A percentile compares a stretch with the other conserved stretches of the same genome.
Evolutionary conservation across 2,888 invertebrate species (phyloP).

Genomic region (Ditylenchus weischeri): DNA sequence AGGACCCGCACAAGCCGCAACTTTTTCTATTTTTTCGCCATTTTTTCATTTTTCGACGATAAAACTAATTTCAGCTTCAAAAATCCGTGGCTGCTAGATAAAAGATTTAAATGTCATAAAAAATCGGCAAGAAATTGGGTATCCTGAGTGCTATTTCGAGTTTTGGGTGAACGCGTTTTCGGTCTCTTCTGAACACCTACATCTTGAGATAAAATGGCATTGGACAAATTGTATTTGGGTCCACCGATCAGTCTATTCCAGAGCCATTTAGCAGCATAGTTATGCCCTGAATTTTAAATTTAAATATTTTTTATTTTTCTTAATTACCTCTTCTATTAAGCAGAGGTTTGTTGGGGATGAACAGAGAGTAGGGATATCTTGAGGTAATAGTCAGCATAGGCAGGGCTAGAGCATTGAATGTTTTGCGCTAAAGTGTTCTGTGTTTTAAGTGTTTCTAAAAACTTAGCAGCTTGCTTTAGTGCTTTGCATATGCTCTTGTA

Average conservation of each 20-base stretch:
- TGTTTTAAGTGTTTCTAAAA: background rate
- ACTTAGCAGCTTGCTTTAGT: conserved; percentile 19
- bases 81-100: too few species aligned
- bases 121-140: too few species aligned
- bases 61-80: too few species aligned
- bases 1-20: too few species aligned
- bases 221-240: conserved; percentile 51
- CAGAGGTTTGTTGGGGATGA: conserved; percentile 43
- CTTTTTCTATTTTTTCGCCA: too few species aligned
- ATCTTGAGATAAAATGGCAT: conserved; percentile 52
- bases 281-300: conserved; percentile 37
- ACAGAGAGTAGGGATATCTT: conserved; percentile 50
- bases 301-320: too few species aligned
- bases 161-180: too few species aligned
- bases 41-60: too few species aligned
- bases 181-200: conserved; percentile 16
- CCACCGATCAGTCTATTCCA: conserved; percentile 57
- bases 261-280: conserved; percentile 54
- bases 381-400: conserved; percentile 56
- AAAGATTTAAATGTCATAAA: too few species aligned
- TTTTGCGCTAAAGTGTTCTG: conserved; percentile 33
- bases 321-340: conserved; percentile 35
- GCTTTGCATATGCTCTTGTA: conserved; percentile 32
- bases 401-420: conserved; percentile 51
- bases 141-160: too few species aligned